Conservation (phyloP, 2,113 vertebrate species). For the Larimichthys polyactis region DNA sequence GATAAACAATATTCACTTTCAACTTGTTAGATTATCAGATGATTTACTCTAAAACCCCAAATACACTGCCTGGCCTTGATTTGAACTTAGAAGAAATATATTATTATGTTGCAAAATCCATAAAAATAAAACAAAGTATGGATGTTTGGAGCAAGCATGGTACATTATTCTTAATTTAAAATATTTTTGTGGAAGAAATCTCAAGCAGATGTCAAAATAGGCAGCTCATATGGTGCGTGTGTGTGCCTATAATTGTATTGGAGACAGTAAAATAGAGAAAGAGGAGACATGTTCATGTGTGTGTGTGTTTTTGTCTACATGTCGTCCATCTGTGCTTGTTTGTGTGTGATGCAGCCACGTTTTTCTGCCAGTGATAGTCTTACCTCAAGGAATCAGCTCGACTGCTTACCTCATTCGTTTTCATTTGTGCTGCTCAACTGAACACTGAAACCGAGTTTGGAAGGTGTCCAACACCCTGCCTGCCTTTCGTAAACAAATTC, state of each 20-base stretch:
- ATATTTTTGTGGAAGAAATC: background rate
- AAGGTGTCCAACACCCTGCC: slow-evolving; percentile 48
- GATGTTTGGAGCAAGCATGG: background rate
- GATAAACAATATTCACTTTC: slow-evolving; percentile 25
- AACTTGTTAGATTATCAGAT: slow-evolving; percentile 13
- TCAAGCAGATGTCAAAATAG: background rate
- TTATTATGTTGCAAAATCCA: background rate
- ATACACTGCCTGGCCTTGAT: background rate
- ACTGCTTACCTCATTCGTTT: slow-evolving; percentile 64
- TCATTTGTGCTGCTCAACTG: slow-evolving; percentile 68
- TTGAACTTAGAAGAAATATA: slow-evolving; percentile 2
- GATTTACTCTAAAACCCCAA: background rate
- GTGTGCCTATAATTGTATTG: background rate
- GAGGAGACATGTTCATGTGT: background rate
- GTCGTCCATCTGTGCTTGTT: slow-evolving; percentile 32
- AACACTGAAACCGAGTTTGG: slow-evolving; percentile 68
- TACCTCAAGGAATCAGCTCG: slow-evolving; percentile 60
- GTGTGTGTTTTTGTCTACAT: slow-evolving; percentile 8
- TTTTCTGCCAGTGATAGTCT: slow-evolving; percentile 57
- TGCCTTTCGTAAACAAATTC: slow-evolving; percentile 72
- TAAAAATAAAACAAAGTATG: background rate
- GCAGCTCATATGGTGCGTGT: background rate
- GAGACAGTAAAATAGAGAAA: slow-evolving; percentile 1
- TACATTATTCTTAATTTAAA: background rate
- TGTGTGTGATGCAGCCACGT: slow-evolving; percentile 19